Evolutionary conservation across 2,113 vertebrate genomes (phyloP).

Genomic region (Copsychus sechellarum): DNA sequence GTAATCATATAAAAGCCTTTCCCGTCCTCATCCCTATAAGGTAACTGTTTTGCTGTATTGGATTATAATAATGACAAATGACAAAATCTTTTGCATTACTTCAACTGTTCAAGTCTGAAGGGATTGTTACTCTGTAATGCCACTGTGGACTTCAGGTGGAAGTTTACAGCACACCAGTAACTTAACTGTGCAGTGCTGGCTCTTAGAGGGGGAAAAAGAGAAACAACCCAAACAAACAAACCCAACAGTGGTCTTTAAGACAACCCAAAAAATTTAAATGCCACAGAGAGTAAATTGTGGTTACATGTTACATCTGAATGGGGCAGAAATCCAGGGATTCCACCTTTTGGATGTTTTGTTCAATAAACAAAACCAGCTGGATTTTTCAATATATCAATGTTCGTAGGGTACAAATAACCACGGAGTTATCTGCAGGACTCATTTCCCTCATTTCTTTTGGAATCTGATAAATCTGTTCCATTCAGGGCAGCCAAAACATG

Average conservation of each 20-base stretch:
- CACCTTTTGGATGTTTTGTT: background rate
- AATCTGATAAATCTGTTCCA: background rate
- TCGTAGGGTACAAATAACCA: background rate
- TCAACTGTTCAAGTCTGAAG: slow-evolving; percentile 51
- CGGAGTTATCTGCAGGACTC: background rate
- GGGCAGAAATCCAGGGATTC: background rate
- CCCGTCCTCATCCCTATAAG: slow-evolving; percentile 65
- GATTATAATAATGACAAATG: slow-evolving; percentile 72
- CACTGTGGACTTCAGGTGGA: background rate
- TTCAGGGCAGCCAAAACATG: background rate
- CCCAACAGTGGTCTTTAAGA: background rate
- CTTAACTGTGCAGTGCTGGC: background rate
- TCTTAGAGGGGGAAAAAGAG: background rate
- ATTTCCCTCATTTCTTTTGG: background rate
- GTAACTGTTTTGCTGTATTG: slow-evolving; percentile 66
- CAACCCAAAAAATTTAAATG: background rate
- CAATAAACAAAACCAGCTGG: background rate
- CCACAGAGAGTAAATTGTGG: background rate
- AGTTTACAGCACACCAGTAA: background rate
- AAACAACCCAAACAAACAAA: background rate
- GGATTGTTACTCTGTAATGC: background rate
- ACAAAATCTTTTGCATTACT: slow-evolving; percentile 63
- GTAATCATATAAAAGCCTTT: slow-evolving; percentile 74
- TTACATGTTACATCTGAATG: background rate
- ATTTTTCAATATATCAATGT: background rate